Base-by-base conservation (phyloP, 2,797 vertebrate species). In the Protosalanx chinensis region DNA sequence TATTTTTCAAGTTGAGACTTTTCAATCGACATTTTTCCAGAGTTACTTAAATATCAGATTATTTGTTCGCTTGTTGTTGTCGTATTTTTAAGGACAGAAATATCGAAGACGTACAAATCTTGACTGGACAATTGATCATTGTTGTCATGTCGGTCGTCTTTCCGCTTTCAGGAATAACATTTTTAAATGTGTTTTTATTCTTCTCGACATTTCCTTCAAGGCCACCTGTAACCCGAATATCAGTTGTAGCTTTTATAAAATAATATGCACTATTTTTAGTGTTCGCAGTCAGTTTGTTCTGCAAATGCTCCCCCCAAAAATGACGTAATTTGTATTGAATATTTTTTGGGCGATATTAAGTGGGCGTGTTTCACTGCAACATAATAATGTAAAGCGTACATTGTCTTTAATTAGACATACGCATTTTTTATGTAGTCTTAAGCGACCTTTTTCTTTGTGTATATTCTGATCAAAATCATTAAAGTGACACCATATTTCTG, bases 1-100 rank as follows among this genome's bases (percentile, higher is more conserved):
- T 64, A 20, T 86, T 89, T 89, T 85, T 73, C 56, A 20, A 82
- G 64, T 70, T 78, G 35, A 72, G 75, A 84, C 80, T 75, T 83
- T 86, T 84, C 35, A 74, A 67, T 29, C 41, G 62, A 10, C 1
- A 18, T 83, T 86, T 86, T 84, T 53, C 27, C 79, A 75, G 70
- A 70, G 76, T 70, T 82, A 57, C 79, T 74, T 70, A 73, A 80
- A 81, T 75, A 7, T 72, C 58, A 67, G 72, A 16, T 79, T 73
- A 78, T 81, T 81, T 79, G 73, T 86, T 70, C 74, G 70, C 51
- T 49, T 82, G 80, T 82, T 72, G 72, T 83, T 72, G 72, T 83
- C 64, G 6, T 79, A 32, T 88, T 87, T 88, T 79, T 69, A 46
- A 68, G 73, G 66, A 46, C 60, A 77, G 71, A 83, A 77, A 82